Conservation (phyloP, 1,140 invertebrate species). For the Solenopsis invicta region DNA sequence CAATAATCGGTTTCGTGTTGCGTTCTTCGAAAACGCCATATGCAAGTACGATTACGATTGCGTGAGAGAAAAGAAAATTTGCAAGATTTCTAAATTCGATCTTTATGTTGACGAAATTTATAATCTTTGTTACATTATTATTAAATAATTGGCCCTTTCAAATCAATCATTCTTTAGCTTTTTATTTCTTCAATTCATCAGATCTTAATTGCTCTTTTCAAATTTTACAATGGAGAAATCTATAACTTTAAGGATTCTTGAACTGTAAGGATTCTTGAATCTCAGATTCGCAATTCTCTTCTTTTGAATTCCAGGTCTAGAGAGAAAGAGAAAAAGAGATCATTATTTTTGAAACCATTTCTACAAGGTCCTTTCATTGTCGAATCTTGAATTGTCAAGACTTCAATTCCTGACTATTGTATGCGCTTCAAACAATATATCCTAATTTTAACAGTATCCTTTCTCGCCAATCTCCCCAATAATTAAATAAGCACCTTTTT, state of each 20-base stretch:
- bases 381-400: neutral
- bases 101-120: neutral
- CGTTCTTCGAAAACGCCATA: slow-evolving; percentile 15
- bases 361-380: neutral
- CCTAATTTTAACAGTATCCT: neutral
- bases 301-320: neutral
- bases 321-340: neutral
- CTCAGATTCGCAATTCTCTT: neutral
- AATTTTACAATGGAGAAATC: neutral
- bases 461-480: neutral
- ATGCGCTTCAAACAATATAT: neutral
- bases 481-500: neutral
- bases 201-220: neutral
- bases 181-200: neutral
- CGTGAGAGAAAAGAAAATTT: neutral
- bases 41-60: slow-evolving; percentile 1
- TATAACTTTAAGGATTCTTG: neutral
- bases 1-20: slow-evolving; percentile 51
- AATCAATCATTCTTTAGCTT: neutral
- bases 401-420: neutral
- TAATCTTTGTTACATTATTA: neutral
- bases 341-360: neutral
- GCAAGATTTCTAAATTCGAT: neutral
- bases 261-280: neutral
- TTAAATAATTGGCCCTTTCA: neutral